A percentile compares a stretch with the other conserved stretches of the same genome.
These are phyloP conservation scores for Pyrrhia umbra DNA, from an alignment of 2,888 invertebrate genomes.

Conservation along the genomic window DNA sequence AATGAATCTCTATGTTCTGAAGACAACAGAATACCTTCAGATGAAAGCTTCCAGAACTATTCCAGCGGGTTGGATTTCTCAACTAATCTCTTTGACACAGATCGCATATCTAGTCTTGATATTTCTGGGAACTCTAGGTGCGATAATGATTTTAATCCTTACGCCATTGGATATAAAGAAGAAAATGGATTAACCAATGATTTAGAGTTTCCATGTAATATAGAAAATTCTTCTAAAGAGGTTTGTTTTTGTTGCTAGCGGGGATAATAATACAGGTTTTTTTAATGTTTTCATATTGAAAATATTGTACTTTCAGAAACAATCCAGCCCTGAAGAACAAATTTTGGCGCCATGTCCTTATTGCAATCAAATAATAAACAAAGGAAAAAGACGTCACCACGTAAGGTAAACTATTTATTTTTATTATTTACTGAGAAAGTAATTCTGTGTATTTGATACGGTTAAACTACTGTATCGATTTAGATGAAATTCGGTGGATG, in stretches of 20 bases:
- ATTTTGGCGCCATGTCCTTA: slow-evolving; percentile 61
- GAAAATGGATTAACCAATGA: slow-evolving; percentile 65
- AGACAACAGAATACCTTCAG: slow-evolving; percentile 76
- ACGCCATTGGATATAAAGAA: slow-evolving; percentile 64
- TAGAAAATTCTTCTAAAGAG: slow-evolving; percentile 36
- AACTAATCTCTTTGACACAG: slow-evolving; percentile 78
- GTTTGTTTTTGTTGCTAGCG: slow-evolving; percentile 37
- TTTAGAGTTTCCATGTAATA: slow-evolving; percentile 56
- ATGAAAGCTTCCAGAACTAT: slow-evolving; percentile 80
- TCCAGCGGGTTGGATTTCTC: slow-evolving; percentile 78
- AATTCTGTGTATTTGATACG: no score
- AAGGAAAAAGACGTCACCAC: slow-evolving; percentile 70
- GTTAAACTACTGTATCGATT: no score
- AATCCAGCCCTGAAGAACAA: slow-evolving; percentile 34
- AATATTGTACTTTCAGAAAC: slow-evolving; percentile 50
- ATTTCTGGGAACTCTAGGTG: slow-evolving; percentile 75
- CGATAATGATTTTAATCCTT: slow-evolving; percentile 73
- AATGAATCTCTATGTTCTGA: slow-evolving; percentile 65
- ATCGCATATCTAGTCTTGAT: slow-evolving; percentile 76
- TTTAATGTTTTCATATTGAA: not conserved
- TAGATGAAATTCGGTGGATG: no score
- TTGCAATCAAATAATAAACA: slow-evolving; percentile 66
- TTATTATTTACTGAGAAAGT: no score
- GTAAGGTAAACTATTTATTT: slow-evolving; percentile 66
- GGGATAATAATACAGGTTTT: no score